Conservation (phyloP, 2,888 invertebrate species). For the Leucoma salicis region DNA sequence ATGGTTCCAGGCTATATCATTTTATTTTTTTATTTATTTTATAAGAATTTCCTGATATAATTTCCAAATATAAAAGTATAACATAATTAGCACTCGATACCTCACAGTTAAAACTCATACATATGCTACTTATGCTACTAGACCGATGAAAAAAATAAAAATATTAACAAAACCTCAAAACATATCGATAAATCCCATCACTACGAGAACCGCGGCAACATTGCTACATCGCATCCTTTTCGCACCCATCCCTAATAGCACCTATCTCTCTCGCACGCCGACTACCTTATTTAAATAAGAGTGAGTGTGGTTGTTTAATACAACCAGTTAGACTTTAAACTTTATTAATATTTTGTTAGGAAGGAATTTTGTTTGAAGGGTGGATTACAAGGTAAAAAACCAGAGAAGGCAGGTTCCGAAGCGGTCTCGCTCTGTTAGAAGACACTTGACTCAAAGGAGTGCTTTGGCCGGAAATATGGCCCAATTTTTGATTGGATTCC, state of each 20-base stretch:
- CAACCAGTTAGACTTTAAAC: constrained; percentile 41
- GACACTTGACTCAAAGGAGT: constrained; percentile 61
- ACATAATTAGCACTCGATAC: no score
- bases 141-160: no score
- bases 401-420: constrained; percentile 61
- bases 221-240: constrained; percentile 57
- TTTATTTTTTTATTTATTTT: no score
- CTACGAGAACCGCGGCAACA: constrained; percentile 69
- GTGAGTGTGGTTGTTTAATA: constrained; percentile 56
- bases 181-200: constrained; percentile 47
- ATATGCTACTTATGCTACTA: no score
- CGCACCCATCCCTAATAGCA: constrained; percentile 51
- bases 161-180: no score
- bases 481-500: constrained; percentile 49
- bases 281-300: constrained; percentile 81
- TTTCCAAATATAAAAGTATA: no score
- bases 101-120: no score
- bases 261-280: constrained; percentile 59
- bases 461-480: constrained; percentile 66
- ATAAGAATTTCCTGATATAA: no score
- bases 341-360: constrained; percentile 42
- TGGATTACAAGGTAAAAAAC: constrained; percentile 55
- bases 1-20: no score
- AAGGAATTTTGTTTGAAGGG: constrained; percentile 31
- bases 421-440: constrained; percentile 55